Base-by-base conservation (phyloP, 2,113 vertebrate species). In the Pterocles orientalis region DNA sequence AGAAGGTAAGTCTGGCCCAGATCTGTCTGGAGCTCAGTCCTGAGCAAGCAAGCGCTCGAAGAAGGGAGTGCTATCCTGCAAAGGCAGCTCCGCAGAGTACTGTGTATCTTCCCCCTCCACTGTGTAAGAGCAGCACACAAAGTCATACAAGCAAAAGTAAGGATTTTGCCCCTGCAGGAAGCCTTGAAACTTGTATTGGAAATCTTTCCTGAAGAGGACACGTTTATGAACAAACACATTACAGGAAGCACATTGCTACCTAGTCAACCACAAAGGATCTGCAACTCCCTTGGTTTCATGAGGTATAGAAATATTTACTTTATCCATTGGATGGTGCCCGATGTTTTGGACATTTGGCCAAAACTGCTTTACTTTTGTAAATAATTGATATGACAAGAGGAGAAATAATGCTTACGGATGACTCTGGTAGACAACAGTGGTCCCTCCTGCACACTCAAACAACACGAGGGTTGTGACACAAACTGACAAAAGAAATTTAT, bases 401-500 rank as follows among this genome's bases (percentile, higher is more conserved):
- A 50, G 18, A 79, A 94, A 96, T 96, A 95, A 48, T 24, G 34
- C 53, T 88, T 89, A 80, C 1, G 5, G 58, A 91, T 50, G 33
- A 73, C 53, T 89, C 76, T 82, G 62, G 69, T 90, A 83, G 88
- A 84, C 77, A 78, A 50, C 69, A 85, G 43, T 18, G 78, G 36
- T 93, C 75, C 68, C 43, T 70, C 68, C 89, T 3, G 3, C 54
- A 54, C 39, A 34, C 70, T 94, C 80, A 83, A 93, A 85, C 60
- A 88, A 58, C 65, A 94, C 17, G n/a, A 96, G 96, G 24, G 60
- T 48, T 93, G 88, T 39, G 86, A 86, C 86, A 96, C 68, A 88
- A 91, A 90, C 10, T 88, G 94, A 96, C 87, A 86, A 96, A 96
- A 86, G 84, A 87, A 97, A 97, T 86, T 51, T 81, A 93, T 70